Base-by-base conservation (phyloP, 2,888 invertebrate species). In the Sinotaia quadrata region DNA sequence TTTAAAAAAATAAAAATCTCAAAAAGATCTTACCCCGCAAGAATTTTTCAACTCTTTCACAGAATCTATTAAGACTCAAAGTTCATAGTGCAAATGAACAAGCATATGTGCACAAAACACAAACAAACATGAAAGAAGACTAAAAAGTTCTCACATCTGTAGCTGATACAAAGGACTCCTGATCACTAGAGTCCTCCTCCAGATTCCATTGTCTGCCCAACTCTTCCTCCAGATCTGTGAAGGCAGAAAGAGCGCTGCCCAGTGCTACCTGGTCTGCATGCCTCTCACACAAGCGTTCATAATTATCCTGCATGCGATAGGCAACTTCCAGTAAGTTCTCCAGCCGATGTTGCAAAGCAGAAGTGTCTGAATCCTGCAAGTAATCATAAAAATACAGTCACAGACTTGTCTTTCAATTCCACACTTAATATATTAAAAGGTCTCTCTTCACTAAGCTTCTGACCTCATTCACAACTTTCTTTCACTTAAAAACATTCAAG, bases 131-230 rank as follows among this genome's bases (percentile, higher is more conserved):
- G 31, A 56, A 8, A 4, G 10, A 2, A 18, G 3, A 56, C 58
- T 24, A 21, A 37, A 34, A 24, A 29, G 57, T n/a, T 76, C 84
- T 82, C 77, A 88, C 88, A 87, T 97, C 98, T 84, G 96, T 93
- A 0, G 98, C 98, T 1, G 97, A 98, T 60, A 96, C 95, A 89
- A 97, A 98, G 73, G 97, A 97, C 87, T 98, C 98, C 54, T 82
- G 79, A 65, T 88, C 87, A 69, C 84, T 85, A 4, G 79, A 75
- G 0, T 84, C 85, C 4, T 81, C 82, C 63, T 83, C 84, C 47
- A 81, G 71, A 51, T 75, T 78, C 44, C 75, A 61, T 27, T 63
- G 71, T 51, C 74, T 73, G 58, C 78, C 78, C 8, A 75, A 67
- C 27, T 74, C 72, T 15, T 72, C 67, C 36, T 81, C 77, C 54